A percentile compares a stretch with the other conserved stretches of the same genome.
These are phyloP conservation scores for Plebejus melissa DNA, from an alignment of 2,888 invertebrate genomes.

Conservation along the genomic window DNA sequence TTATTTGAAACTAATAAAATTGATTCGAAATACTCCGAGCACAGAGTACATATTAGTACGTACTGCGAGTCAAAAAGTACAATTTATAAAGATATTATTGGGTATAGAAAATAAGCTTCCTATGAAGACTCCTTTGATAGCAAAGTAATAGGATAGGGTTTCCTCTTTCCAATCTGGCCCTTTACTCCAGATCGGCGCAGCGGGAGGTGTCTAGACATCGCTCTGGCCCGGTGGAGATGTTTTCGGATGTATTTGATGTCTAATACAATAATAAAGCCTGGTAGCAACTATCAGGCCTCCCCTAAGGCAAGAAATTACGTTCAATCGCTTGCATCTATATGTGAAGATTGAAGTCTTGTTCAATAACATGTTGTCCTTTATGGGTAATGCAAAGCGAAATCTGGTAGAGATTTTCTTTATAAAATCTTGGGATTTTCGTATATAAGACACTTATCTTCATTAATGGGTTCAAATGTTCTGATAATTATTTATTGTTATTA, in stretches of 20 bases:
- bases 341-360: background rate
- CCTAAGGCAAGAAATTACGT: background rate
- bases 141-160: conserved; percentile 2
- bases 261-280: conserved; percentile 4
- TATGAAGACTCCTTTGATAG: background rate
- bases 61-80: too few species aligned
- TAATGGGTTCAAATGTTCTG: too few species aligned
- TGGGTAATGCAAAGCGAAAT: background rate
- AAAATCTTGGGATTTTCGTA: background rate
- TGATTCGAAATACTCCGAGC: too few species aligned
- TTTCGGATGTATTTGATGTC: background rate
- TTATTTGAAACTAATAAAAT: too few species aligned
- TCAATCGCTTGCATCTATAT: background rate
- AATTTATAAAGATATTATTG: background rate
- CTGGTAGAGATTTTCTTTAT: background rate
- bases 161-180: conserved; percentile 2
- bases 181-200: background rate
- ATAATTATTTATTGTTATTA: too few species aligned
- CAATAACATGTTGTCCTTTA: background rate
- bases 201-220: conserved; percentile 13
- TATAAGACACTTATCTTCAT: too few species aligned
- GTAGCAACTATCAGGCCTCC: background rate
- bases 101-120: background rate
- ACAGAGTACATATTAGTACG: too few species aligned
- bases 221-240: background rate